Conservation (phyloP, 2,113 vertebrate genomes). For the Elaphurus davidianus region DNA sequence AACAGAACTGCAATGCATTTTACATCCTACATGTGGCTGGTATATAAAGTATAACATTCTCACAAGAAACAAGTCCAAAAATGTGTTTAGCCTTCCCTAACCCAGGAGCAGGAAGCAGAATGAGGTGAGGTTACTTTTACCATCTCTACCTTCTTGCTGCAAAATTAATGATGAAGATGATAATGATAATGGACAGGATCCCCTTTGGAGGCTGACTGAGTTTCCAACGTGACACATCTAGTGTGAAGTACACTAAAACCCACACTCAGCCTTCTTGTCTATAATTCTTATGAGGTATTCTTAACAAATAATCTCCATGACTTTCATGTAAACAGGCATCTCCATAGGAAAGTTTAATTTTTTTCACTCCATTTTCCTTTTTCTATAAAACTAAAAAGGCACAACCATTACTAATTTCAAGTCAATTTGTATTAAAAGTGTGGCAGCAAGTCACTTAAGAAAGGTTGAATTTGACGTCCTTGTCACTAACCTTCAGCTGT, state of each 20-base stretch:
- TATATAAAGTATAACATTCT: not conserved
- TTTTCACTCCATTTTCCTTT: not conserved
- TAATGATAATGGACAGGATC: not conserved
- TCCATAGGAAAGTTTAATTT: not conserved
- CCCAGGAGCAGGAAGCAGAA: not conserved
- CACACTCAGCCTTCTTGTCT: not conserved
- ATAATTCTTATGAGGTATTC: not conserved
- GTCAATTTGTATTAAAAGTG: not conserved
- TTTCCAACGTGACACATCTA: not conserved
- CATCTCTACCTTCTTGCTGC: not conserved
- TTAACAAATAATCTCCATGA: not conserved
- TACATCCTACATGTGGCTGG: not conserved
- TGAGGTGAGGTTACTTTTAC: not conserved
- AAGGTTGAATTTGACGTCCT: not conserved
- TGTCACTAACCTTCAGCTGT: not conserved
- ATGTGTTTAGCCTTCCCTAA: not conserved
- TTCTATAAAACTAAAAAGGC: not conserved
- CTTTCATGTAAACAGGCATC: not conserved
- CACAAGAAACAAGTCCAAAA: not conserved
- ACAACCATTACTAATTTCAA: not conserved
- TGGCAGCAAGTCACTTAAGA: not conserved
- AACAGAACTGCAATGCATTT: not conserved
- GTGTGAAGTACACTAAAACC: not conserved
- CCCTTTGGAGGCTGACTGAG: not conserved
- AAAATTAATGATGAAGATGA: not conserved